phyloP scores from a whole-genome alignment of 2,113 vertebrate genomes.

The Zosterops borbonicus region DNA sequence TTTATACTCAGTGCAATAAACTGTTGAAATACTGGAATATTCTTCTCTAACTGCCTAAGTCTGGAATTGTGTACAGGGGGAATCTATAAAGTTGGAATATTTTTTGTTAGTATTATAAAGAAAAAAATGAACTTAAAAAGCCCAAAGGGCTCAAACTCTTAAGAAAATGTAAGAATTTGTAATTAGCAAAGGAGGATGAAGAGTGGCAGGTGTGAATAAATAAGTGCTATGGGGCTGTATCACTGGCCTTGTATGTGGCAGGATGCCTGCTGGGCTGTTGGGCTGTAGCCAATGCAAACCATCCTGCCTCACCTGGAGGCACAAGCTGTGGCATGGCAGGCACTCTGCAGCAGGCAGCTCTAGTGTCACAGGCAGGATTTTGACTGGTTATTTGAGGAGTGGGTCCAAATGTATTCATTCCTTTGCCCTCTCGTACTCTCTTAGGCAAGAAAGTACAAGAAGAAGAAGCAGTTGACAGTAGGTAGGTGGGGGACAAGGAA shows the following conservation, averaged over 20 bases:
- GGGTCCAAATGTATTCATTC: background rate
- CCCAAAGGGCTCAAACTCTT: background rate
- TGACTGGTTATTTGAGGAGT: background rate
- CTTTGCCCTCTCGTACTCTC: background rate
- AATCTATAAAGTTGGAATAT: background rate
- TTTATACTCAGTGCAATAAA: background rate
- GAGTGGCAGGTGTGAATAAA: background rate
- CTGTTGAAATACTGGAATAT: background rate
- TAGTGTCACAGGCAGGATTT: background rate
- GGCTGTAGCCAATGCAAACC: background rate
- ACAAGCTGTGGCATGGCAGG: background rate
- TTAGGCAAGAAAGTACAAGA: background rate
- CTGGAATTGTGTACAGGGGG: background rate
- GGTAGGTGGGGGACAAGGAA: background rate
- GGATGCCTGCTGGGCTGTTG: background rate
- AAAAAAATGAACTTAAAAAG: background rate
- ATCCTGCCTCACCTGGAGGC: fast-evolving
- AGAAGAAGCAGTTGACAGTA: background rate
- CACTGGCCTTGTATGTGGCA: background rate
- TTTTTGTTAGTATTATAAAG: background rate
- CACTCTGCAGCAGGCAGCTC: background rate
- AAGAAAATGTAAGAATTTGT: background rate
- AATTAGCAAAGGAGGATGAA: background rate
- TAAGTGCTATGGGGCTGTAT: background rate
- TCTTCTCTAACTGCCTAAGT: background rate